Conservation (phyloP, 2,888 invertebrate genomes). For the Ophioninae sp. region DNA sequence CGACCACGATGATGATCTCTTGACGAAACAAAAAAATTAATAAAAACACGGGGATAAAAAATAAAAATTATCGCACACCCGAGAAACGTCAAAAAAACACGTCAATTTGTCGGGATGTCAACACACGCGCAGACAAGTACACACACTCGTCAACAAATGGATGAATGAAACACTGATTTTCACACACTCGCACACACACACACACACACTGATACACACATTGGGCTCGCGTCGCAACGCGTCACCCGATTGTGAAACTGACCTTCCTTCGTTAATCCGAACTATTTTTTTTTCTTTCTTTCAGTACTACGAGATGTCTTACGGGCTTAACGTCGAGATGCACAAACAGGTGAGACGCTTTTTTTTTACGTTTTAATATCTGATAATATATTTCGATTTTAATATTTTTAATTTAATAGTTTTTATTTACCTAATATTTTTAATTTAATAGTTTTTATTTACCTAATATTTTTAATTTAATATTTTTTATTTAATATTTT, state of each 20-base stretch:
- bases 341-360: constrained; percentile 92
- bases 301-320: constrained; percentile 99
- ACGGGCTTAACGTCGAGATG: constrained; percentile 98
- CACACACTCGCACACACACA: constrained; percentile 12
- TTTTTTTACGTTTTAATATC: neutral
- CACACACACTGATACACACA: neutral
- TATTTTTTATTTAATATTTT: no score
- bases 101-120: constrained; percentile 27
- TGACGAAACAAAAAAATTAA: neutral
- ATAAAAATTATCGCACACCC: constrained; percentile 35
- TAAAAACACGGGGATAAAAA: neutral
- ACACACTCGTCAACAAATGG: constrained; percentile 15
- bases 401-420: no score
- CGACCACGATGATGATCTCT: constrained; percentile 45
- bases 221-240: constrained; percentile 46
- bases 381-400: no score
- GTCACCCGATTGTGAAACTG: constrained; percentile 34
- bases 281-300: constrained; percentile 80
- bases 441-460: no score
- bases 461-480: no score
- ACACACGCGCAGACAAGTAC: neutral
- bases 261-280: constrained; percentile 39
- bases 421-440: no score
- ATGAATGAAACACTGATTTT: neutral
- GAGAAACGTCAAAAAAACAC: constrained; percentile 50